phyloP scores from a whole-genome alignment of 1,140 invertebrate genomes.

The Drosophila kohkoa region DNA sequence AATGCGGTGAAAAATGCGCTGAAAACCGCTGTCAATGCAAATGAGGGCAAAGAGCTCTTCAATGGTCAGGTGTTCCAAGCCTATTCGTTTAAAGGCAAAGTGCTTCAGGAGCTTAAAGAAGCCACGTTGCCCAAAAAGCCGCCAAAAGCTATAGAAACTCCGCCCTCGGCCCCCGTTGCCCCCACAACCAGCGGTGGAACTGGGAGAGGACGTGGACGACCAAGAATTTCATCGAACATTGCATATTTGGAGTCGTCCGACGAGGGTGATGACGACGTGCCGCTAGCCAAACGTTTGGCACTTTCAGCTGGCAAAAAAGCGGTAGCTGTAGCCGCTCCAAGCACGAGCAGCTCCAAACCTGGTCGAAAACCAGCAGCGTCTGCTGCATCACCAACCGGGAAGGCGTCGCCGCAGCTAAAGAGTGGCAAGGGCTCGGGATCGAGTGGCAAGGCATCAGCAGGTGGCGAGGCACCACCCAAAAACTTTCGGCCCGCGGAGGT shows the following conservation, averaged over 20 bases:
- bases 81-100: slow-evolving; percentile 84
- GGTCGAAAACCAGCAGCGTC: slow-evolving; percentile 41
- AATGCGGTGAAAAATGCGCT: slow-evolving; percentile 87
- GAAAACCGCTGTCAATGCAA: slow-evolving; percentile 86
- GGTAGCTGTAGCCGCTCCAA: slow-evolving; percentile 37
- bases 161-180: slow-evolving; percentile 1
- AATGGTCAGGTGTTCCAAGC: slow-evolving; percentile 87
- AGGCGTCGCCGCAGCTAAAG: slow-evolving; percentile 60
- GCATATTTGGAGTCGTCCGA: slow-evolving; percentile 80
- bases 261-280: slow-evolving; percentile 83
- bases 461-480: slow-evolving; percentile 60
- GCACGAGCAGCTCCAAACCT: slow-evolving; percentile 23
- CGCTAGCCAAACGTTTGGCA: slow-evolving; percentile 80
- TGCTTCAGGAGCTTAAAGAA: slow-evolving; percentile 79
- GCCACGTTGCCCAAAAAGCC: slow-evolving; percentile 86
- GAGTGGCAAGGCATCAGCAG: slow-evolving; percentile 36
- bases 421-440: slow-evolving; percentile 39
- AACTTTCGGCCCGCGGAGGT: slow-evolving; percentile 88
- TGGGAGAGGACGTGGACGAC: slow-evolving; percentile 61
- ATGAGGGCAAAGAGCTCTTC: slow-evolving; percentile 87
- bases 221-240: slow-evolving; percentile 62
- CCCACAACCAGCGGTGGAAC: slow-evolving; percentile 4
- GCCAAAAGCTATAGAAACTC: slow-evolving; percentile 66
- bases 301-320: slow-evolving; percentile 68
- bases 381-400: slow-evolving; percentile 32